phyloP scores from a whole-genome alignment of 2,797 vertebrate species.

The Spatula clypeata region DNA sequence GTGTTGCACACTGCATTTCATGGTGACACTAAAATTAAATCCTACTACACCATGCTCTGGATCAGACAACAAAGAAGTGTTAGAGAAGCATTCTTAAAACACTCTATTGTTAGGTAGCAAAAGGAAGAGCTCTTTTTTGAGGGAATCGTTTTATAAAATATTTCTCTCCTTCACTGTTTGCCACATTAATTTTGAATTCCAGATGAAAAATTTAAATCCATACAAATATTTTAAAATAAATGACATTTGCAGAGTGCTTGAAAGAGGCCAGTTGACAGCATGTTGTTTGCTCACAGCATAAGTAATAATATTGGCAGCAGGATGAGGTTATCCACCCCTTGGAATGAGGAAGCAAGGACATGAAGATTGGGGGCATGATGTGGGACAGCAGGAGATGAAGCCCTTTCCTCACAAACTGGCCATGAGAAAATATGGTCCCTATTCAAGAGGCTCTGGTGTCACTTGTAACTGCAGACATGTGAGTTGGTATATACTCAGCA shows the following conservation, averaged over 20 bases:
- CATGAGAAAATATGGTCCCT: neutral
- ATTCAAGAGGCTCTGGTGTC: neutral
- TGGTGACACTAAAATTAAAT: constrained; percentile 42
- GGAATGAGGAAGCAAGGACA: neutral
- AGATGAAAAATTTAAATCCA: constrained; percentile 26
- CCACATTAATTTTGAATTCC: constrained; percentile 49
- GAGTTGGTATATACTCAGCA: neutral
- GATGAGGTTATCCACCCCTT: neutral
- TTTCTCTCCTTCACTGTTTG: constrained; percentile 22
- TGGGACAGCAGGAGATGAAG: neutral
- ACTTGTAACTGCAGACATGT: rapidly evolving
- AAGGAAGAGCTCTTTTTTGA: neutral
- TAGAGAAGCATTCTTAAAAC: constrained; percentile 10
- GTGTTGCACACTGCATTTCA: constrained; percentile 11
- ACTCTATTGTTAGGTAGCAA: neutral
- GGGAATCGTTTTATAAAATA: constrained; percentile 29
- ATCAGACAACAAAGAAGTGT: constrained; percentile 18
- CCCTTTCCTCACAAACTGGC: neutral
- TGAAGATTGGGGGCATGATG: rapidly evolving
- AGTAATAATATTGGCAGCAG: neutral
- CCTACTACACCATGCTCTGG: neutral
- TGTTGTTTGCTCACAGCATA: neutral
- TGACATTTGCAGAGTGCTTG: neutral
- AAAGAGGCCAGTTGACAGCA: neutral
- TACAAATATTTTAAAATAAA: constrained; percentile 54